phyloP scores from a whole-genome alignment of 2,113 vertebrate species.

The Copsychus sechellarum region DNA sequence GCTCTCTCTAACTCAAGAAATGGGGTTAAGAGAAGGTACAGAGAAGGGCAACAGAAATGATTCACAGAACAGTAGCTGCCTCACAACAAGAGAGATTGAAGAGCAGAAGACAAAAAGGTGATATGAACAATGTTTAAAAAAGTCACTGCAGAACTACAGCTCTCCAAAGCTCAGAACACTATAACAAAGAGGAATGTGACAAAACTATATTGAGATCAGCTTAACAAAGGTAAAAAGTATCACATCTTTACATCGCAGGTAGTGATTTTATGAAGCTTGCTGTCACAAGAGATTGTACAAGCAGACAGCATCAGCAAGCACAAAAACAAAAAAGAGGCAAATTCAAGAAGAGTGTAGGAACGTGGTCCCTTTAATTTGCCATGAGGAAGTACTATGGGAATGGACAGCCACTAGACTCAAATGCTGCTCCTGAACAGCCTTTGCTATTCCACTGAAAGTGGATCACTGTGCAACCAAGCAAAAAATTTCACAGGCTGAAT shows the following conservation, averaged over 20 bases:
- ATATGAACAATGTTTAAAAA: neutral
- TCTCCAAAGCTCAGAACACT: neutral
- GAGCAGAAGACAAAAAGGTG: neutral
- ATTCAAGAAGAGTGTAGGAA: neutral
- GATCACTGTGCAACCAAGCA: neutral
- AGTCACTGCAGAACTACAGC: neutral
- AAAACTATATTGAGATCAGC: neutral
- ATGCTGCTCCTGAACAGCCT: neutral
- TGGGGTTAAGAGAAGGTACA: neutral
- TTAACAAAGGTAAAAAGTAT: neutral
- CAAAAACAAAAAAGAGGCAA: neutral
- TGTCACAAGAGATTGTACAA: neutral
- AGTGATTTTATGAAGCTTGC: neutral
- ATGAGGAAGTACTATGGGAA: neutral
- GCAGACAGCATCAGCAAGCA: neutral
- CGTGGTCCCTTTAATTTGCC: rapidly evolving
- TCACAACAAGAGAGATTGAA: neutral
- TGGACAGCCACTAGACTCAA: neutral
- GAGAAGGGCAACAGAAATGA: neutral
- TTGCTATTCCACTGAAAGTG: neutral
- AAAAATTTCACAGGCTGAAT: neutral
- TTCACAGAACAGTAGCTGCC: neutral
- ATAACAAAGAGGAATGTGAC: neutral
- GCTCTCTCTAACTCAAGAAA: neutral
- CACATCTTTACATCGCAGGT: neutral